Base-by-base conservation (phyloP, 2,797 vertebrate species). In the Phalloptychus januarius region DNA sequence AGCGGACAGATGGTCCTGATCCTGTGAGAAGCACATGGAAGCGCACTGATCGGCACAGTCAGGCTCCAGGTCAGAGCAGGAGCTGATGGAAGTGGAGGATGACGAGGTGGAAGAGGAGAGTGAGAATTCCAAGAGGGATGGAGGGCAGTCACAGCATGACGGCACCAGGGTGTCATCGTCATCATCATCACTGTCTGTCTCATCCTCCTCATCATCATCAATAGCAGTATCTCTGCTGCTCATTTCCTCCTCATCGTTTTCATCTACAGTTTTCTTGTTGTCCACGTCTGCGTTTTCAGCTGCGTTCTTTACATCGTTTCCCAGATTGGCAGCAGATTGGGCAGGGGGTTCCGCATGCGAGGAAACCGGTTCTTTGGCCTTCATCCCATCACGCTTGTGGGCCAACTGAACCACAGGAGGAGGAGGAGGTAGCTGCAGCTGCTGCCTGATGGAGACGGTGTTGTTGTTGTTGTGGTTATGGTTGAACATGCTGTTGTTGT, bases 61-160 rank as follows among this genome's bases (percentile, higher is more conserved):
- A 1, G 96, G 96, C 87, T 98, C 98, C 87, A 99, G 95, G 91
- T 99, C 97, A 0, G 97, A 99, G 91, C 97, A 99, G 92, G 97
- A 98, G 89, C 97, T 98, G 87, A 98, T 97, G 72, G 98, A 98
- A 69, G 97, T 98, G 77, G 96, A 97, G 10, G 97, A 97, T 12
- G 96, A 97, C 20, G 97, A 97, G 77, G 95, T 95, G 71, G 95
- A 97, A 33, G 95, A 95, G 28, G 96, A 89, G 61, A 96, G 95
- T 0, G 95, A 96, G 76, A 96, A 95, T 79, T 96, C 95, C 82
- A 96, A 80, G 75, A 96, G 93, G 50, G 96, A 96, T 23, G 95
- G 92, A 13, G 95, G 95, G 5, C 95, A 95, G 85, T 96, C 95
- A 38, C 93, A 95, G 82, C 94, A 95, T 0, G 96, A 96, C 11